Evolutionary conservation across 2,113 vertebrate genomes (phyloP).

Genomic region (Vombatus ursinus): DNA sequence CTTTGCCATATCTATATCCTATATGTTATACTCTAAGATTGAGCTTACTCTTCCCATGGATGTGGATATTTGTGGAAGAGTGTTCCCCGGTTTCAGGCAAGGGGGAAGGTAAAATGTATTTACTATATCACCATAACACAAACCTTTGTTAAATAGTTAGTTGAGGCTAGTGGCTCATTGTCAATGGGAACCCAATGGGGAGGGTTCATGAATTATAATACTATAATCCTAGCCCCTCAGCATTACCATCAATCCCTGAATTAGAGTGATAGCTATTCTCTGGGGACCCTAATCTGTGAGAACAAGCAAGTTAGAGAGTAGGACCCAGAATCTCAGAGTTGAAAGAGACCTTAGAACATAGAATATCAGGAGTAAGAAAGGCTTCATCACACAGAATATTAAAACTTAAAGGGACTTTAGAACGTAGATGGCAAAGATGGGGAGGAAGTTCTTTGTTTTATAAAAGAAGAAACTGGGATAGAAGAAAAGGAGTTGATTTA

Average conservation of each 20-base stretch:
- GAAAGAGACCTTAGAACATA: neutral
- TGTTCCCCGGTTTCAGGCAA: neutral
- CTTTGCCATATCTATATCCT: neutral
- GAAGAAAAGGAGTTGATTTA: neutral
- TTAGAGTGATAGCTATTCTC: neutral
- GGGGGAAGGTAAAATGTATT: neutral
- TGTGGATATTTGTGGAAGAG: neutral
- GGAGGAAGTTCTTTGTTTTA: neutral
- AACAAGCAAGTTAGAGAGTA: neutral
- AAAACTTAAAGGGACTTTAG: neutral
- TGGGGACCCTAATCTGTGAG: neutral
- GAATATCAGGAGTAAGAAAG: neutral
- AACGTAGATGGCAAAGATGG: neutral
- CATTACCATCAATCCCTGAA: neutral
- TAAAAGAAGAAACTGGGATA: neutral
- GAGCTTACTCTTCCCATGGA: neutral
- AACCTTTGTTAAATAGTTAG: neutral
- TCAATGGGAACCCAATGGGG: neutral
- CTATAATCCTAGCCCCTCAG: neutral
- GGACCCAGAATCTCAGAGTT: neutral
- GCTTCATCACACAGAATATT: neutral
- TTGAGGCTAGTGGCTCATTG: neutral
- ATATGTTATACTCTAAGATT: neutral
- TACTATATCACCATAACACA: neutral
- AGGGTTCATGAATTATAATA: neutral